Evolutionary conservation across 2,113 vertebrate species (phyloP), one percentile per base, ranked within the genome.

Genomic region (Hippoglossus stenolepis): DNA sequence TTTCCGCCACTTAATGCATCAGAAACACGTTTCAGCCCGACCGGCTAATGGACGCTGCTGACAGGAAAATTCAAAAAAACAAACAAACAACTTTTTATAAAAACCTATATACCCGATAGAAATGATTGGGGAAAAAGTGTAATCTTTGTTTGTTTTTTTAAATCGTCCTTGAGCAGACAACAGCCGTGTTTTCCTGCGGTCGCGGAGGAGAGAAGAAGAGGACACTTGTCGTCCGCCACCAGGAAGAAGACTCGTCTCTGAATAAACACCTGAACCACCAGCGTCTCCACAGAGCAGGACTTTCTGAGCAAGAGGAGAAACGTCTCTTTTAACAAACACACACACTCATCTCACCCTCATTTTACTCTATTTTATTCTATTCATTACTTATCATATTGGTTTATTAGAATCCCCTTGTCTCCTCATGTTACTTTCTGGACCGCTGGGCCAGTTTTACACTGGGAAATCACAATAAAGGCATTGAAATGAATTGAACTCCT

Each of bases 81-180:
- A 31, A 31, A 31, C 5, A 31, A 28, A 31, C 28, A 31, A 31
- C 31, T 31, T 31, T 31, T 6, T 31, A 31, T 1, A 24, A 24
- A 24, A 31, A 31, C 6, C 31, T 31, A 7, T 31, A 51, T n/a
- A 54, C 20, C 54, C 14, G 40, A 53, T 9, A 77, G 73, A 86
- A 84, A 80, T 23, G 2, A 59, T 43, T 64, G 11, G 59, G 59
- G 77, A 4, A 63, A 23, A 78, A 65, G 3, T 6, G 7, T 23
- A 24, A 58, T 43, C 40, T 38, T 38, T 59, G 4, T 13, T 13
- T 57, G 9, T 57, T 59, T 7, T 26, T 17, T 7, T 28, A 17
- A 3, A 14, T 70, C 78, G 80, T 65, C 90, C 89, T 89, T 92
- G 82, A 88, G 40, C 17, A 18, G 62, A 84, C 75, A 85, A 81